A percentile compares a stretch with the other conserved stretches of the same genome.
phyloP scores from a whole-genome alignment of 2,888 invertebrate genomes.

The Frankliniella fusca region DNA sequence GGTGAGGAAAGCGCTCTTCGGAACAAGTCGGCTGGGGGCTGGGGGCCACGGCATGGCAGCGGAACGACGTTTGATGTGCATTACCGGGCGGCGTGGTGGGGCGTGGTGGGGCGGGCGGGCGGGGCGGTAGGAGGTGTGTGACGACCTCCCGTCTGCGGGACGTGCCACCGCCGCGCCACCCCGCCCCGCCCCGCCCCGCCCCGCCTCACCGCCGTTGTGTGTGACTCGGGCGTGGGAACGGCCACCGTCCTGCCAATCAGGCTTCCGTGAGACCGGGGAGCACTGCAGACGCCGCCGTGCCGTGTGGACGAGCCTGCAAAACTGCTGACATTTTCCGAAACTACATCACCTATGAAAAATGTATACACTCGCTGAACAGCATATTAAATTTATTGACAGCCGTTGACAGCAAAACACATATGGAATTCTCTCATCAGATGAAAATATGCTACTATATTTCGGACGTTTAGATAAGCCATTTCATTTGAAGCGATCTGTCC shows the following conservation, averaged over 20 bases:
- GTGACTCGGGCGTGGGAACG: not conserved
- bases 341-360: no score
- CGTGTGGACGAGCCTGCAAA: not conserved
- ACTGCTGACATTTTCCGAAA: no score
- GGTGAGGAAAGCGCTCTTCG: not conserved
- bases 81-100: no score
- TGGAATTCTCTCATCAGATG: no score
- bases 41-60: not conserved
- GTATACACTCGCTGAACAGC: no score
- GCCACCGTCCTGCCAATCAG: not conserved
- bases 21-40: not conserved
- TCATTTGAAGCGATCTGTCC: no score
- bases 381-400: no score
- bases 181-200: not conserved
- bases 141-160: not conserved
- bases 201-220: no score
- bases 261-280: not conserved
- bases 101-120: not conserved
- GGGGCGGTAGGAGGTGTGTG: not conserved
- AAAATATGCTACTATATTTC: no score
- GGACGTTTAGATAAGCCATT: no score
- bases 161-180: not conserved
- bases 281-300: not conserved
- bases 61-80: slow-evolving; percentile 5
- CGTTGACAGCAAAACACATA: no score